Evolutionary conservation across 2,113 vertebrate species (phyloP), one percentile per base, ranked within the genome.

Genomic region (Epinephelus fuscoguttatus): DNA sequence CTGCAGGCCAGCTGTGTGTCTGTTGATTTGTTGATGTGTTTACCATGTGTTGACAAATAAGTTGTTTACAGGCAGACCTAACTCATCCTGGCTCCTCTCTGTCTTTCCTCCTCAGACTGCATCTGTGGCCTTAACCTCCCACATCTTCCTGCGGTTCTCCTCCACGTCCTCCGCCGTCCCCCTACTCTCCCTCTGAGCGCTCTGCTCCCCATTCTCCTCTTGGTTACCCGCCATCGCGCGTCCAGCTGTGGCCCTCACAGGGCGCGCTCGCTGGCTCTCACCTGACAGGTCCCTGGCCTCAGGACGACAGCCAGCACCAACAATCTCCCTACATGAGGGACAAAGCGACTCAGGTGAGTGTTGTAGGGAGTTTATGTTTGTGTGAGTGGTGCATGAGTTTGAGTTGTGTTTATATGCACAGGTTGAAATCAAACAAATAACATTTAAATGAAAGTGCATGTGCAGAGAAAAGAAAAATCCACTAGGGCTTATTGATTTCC

Each of bases 261-360:
- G 98, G 99, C 85, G 96, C 97, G 0, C 95, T 97, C 30, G 97
- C 98, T 85, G 96, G 97, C 85, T 95, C 98, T 0, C 98, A 99
- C 93, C 97, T 99, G 84, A 96, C 96, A 80, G 98, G 98, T 67
- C 98, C 98, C 90, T 97, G 98, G 98, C 98, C 98, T 94, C 97
- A 98, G 91, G 98, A 99, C 87, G 95, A 95, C 91, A 96, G 94
- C 87, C 97, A 97, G 6, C 94, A 95, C 10, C 97, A 96, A 59
- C 96, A 95, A 85, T 91, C 95, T 80, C 96, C 97, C 75, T 99
- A 96, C 94, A 99, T 99, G 98, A 96, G 96, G 93, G 98, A 99
- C 96, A 98, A 99, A 93, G 96, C 97, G 33, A 99, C 98, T 6
- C 98, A 99, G 96, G 98, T 99, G 94, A 89, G 95, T 72, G 4